phyloP scores from a whole-genome alignment of 2,888 invertebrate species.

The Campoletis raptor region DNA sequence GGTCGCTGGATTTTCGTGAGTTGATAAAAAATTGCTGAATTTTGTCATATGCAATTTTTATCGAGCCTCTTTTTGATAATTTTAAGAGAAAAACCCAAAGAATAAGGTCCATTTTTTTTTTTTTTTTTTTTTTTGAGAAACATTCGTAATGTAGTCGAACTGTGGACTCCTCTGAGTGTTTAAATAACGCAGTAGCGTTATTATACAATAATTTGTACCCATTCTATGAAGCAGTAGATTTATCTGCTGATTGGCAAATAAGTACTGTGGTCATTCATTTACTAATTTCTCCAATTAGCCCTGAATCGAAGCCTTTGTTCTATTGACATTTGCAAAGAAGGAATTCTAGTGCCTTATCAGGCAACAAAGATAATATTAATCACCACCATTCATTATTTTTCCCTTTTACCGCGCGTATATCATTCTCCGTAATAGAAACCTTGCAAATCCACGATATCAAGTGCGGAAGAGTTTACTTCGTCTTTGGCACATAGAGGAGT shows the following conservation, averaged over 20 bases:
- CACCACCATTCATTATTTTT: neutral
- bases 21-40: no score
- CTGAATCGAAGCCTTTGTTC: conserved; percentile 10
- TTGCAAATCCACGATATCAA: neutral
- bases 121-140: no score
- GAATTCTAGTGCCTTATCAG: neutral
- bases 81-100: no score
- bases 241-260: neutral
- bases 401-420: neutral
- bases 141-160: no score
- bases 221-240: neutral
- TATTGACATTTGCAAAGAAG: neutral
- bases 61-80: no score
- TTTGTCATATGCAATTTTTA: no score
- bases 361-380: neutral
- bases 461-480: neutral
- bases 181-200: neutral
- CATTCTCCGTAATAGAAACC: neutral
- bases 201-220: neutral
- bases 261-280: neutral
- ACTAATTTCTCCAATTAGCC: neutral
- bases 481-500: neutral
- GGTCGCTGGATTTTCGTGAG: no score
- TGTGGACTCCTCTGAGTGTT: no score
- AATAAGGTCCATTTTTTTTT: no score